Evolutionary conservation across 1,140 invertebrate genomes (phyloP), one percentile per base, ranked within the genome.

Genomic region (Protaetia brevitarsis): DNA sequence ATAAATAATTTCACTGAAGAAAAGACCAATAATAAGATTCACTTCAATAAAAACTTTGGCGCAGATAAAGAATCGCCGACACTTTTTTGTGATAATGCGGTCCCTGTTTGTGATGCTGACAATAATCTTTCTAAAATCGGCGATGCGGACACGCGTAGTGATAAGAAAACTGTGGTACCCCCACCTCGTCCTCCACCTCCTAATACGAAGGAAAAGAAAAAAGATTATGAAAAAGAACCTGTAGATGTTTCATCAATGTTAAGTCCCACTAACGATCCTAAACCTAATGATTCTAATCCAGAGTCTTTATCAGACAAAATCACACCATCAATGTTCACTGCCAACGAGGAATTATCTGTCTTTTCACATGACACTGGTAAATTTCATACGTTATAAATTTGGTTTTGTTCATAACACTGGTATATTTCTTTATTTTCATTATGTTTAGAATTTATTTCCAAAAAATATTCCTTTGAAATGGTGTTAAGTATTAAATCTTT

Each of bases 111-210:
- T 51, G 57, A 59, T n/a, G 19, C 7, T 31, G 28, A 13, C 10
- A 29, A 62, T 21, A 16, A 28, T 8, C 19, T 10, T 59, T 8
- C 7, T 34, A 62, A 23, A 13, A 36, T 10, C 30, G 4, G n/a
- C 8, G 60, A 34, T 1, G 57, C 1, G 11, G 26, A 45, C 26
- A 51, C n/a, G 13, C 2, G 10, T 60, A 75, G 72, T 69, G 79
- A 78, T 72, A 73, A 75, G 72, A 79, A 75, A 76, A 77, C 2
- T 23, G 78, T 68, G n/a, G 78, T 79, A 73, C 80, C 81, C 69
- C 82, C 82, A 64, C 80, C 81, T 69, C 79, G 80, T 76, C 78
- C 83, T 76, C 80, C 80, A 75, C 79, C 82, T 76, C 79, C 81
- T 77, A 71, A 28, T 10, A 7, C 16, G 19, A 3, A 51, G 26